Evolutionary conservation across 2,113 vertebrate genomes (phyloP).

Genomic region (Pluvianellus socialis): DNA sequence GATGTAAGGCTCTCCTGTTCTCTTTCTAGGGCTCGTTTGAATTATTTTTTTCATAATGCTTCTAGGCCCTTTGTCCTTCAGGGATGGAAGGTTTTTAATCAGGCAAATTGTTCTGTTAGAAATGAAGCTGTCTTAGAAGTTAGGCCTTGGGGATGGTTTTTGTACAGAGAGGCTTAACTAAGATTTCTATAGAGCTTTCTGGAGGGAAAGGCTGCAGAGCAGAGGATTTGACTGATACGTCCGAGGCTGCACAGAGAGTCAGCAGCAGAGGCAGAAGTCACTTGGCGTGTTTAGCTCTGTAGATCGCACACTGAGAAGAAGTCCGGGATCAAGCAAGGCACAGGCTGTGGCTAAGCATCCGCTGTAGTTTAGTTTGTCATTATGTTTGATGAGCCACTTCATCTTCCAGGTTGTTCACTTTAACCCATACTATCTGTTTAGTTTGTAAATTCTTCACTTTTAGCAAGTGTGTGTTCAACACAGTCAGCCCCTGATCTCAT

Average conservation of each 20-base stretch:
- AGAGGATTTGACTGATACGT: not conserved
- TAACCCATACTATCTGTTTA: not conserved
- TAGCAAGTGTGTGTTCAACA: not conserved
- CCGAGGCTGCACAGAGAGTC: not conserved
- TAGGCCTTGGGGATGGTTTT: not conserved
- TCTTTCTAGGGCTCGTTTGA: not conserved
- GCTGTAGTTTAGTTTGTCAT: not conserved
- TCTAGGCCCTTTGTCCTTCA: conserved; percentile 32
- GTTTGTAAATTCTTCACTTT: not conserved
- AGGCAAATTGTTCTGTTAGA: conserved; percentile 31
- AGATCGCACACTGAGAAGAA: not conserved
- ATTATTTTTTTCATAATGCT: not conserved
- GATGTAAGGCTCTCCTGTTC: not conserved
- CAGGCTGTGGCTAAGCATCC: fast-evolving
- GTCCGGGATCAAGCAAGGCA: not conserved
- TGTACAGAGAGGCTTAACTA: conserved; percentile 12
- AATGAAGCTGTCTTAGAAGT: conserved; percentile 34
- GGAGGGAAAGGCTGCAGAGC: not conserved
- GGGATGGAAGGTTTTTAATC: conserved; percentile 31
- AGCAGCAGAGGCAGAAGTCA: not conserved
- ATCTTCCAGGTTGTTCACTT: not conserved
- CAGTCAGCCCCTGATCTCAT: not conserved
- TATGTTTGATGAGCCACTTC: not conserved
- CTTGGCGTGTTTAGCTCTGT: not conserved
- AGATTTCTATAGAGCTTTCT: not conserved